phyloP scores from a whole-genome alignment of 2,888 invertebrate genomes.

The Ennomos fuscantarius region DNA sequence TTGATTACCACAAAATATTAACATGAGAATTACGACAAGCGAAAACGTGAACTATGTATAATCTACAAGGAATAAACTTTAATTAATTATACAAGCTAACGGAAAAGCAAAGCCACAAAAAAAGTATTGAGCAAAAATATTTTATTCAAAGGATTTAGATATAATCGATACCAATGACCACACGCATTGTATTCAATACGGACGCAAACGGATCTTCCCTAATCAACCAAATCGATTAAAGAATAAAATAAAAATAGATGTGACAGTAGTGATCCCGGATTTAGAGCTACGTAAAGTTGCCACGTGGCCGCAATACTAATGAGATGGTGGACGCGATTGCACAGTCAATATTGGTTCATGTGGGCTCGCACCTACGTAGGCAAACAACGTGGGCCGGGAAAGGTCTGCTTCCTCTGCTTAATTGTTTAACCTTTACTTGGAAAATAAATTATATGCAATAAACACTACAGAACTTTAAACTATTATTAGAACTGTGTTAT shows the following conservation, averaged over 20 bases:
- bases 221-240: conserved; percentile 20
- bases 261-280: conserved; percentile 24
- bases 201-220: conserved; percentile 17
- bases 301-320: conserved; percentile 19
- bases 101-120: too few relatives aligned
- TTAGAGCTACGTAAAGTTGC: conserved; percentile 8
- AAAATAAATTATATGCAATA: too few relatives aligned
- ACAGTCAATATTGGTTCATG: conserved; percentile 13
- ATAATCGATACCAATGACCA: too few relatives aligned
- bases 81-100: too few relatives aligned
- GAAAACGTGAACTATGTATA: too few relatives aligned
- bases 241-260: conserved; percentile 19
- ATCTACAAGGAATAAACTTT: too few relatives aligned
- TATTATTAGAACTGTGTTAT: too few relatives aligned
- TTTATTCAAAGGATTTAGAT: too few relatives aligned
- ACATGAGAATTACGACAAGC: too few relatives aligned
- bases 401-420: not conserved
- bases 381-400: not conserved
- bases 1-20: too few relatives aligned
- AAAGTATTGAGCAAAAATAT: too few relatives aligned
- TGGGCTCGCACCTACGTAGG: conserved; percentile 16
- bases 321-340: conserved; percentile 11
- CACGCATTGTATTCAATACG: conserved; percentile 11
- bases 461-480: not conserved
- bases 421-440: too few relatives aligned